These are phyloP conservation scores for Anthopleura sola DNA, from an alignment of 64 coral and sea anemone genomes.

Conservation along the genomic window DNA sequence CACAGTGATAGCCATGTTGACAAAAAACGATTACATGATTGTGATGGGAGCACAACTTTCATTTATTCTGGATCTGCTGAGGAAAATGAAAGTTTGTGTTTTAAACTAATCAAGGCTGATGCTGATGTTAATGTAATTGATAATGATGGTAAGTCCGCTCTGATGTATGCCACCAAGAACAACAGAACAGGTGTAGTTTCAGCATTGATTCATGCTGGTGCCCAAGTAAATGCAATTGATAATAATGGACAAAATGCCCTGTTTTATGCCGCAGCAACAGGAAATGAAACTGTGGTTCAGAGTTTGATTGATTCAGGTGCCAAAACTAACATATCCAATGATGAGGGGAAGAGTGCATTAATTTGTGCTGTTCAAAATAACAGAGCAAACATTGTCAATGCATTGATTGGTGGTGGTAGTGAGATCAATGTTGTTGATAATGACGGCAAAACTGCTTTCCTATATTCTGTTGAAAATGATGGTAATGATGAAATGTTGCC, in stretches of 20 bases:
- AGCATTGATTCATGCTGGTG: background rate
- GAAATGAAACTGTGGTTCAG: background rate
- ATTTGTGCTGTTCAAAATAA: background rate
- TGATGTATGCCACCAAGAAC: background rate
- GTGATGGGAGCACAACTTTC: no score
- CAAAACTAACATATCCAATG: background rate
- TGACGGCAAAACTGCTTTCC: background rate
- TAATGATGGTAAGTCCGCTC: no score
- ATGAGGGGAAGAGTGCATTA: background rate
- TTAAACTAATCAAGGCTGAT: no score
- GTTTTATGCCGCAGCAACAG: background rate
- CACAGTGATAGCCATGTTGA: no score
- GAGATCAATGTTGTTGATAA: background rate
- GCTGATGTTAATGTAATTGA: no score
- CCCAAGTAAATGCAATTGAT: background rate
- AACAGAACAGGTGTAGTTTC: background rate
- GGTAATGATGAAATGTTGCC: background rate
- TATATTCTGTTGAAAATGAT: background rate
- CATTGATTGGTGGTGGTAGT: background rate
- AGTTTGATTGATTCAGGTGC: background rate
- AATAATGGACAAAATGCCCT: background rate
- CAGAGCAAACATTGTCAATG: background rate
- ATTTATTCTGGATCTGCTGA: no score
- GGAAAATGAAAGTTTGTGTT: no score
- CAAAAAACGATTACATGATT: no score